A percentile compares a stretch with the other conserved stretches of the same genome.
Evolutionary conservation across 1,140 invertebrate species (phyloP).

Genomic region (Laupala kohalensis): DNA sequence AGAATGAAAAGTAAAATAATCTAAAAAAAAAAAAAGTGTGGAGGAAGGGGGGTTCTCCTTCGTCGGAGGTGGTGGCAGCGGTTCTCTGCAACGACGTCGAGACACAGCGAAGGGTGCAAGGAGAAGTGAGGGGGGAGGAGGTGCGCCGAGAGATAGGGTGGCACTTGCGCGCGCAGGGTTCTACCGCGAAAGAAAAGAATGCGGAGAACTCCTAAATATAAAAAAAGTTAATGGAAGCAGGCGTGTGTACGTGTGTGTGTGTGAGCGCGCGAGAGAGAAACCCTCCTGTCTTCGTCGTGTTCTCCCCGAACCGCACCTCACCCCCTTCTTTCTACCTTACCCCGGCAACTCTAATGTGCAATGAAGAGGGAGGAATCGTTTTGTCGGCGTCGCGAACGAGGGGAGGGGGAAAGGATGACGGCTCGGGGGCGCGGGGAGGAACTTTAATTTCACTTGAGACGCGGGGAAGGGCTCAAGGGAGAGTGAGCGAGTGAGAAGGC

Average conservation of each 20-base stretch:
- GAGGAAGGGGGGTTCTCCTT: neutral
- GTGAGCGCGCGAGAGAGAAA: neutral
- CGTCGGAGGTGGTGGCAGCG: neutral
- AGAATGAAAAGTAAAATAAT: neutral
- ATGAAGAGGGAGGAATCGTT: conserved; percentile 16
- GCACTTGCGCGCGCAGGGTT: neutral
- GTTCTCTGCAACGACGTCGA: neutral
- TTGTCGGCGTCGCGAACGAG: conserved; percentile 2
- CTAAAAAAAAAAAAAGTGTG: no score
- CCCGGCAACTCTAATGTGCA: conserved; percentile 8
- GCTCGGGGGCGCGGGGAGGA: neutral
- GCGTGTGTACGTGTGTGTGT: conserved; percentile 6
- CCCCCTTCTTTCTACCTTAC: neutral
- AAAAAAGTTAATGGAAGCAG: conserved; percentile 5
- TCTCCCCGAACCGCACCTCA: neutral
- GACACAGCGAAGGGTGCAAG: neutral
- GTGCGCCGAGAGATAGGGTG: neutral
- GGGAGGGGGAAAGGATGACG: neutral
- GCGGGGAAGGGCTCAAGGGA: conserved; percentile 8
- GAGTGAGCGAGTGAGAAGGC: neutral
- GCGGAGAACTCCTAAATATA: neutral
- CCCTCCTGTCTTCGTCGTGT: neutral
- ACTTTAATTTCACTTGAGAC: conserved; percentile 16
- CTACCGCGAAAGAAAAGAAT: conserved; percentile 1
- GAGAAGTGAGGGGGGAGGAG: neutral